Evolutionary conservation across 2,113 vertebrate genomes (phyloP).

Genomic region (Aldabrachelys gigantea): DNA sequence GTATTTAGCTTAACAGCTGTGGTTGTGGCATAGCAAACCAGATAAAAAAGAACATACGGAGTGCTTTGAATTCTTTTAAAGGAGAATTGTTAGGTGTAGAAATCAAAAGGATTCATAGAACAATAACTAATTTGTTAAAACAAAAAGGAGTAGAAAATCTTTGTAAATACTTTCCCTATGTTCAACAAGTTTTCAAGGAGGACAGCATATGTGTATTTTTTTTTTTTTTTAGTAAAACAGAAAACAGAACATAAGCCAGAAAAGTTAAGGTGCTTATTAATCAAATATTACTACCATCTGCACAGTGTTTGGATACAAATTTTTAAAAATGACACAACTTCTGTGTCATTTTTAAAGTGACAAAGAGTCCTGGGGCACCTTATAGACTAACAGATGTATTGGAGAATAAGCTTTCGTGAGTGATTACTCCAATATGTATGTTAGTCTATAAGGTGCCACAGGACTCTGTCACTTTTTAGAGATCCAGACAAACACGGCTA

Average conservation of each 20-base stretch:
- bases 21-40: rapidly evolving
- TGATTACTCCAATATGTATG: no score
- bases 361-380: no score
- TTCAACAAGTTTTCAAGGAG: not conserved
- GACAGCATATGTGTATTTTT: rapidly evolving
- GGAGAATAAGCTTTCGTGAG: no score
- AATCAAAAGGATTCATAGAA: not conserved
- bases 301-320: not conserved
- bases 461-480: no score
- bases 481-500: no score
- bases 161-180: not conserved
- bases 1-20: not conserved
- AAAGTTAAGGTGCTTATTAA: not conserved
- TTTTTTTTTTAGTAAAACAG: not conserved
- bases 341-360: no score
- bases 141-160: not conserved
- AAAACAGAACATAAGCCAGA: not conserved
- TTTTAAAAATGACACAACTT: not conserved
- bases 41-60: not conserved
- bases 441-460: no score
- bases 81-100: not conserved
- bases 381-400: no score
- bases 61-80: not conserved
- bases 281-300: not conserved
- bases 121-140: not conserved